These are phyloP conservation scores for Ateles fusciceps DNA, from an alignment of 2,797 vertebrate genomes.

Conservation along the genomic window DNA sequence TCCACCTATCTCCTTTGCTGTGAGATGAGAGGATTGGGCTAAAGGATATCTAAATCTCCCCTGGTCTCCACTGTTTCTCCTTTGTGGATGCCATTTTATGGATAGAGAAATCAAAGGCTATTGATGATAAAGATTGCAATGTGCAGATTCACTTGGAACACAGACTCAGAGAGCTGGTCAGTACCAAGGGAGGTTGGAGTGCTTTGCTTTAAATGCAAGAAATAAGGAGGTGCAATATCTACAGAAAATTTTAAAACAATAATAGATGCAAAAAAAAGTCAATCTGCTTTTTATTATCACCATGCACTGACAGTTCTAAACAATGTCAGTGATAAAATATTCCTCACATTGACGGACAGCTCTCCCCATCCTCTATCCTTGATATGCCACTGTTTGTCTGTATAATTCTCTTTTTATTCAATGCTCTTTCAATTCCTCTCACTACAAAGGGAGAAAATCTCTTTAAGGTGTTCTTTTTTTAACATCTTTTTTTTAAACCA, in stretches of 20 bases:
- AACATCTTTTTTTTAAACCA: neutral
- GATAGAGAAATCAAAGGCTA: neutral
- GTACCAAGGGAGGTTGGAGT: neutral
- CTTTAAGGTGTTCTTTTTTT: neutral
- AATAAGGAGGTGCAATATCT: neutral
- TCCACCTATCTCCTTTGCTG: neutral
- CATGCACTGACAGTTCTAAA: neutral
- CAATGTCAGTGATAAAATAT: neutral
- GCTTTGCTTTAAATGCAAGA: neutral
- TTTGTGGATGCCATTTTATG: neutral
- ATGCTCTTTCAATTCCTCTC: neutral
- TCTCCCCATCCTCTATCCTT: fast-evolving
- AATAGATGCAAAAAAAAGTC: neutral
- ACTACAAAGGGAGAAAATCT: neutral
- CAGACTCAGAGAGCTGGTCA: neutral
- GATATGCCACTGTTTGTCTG: neutral
- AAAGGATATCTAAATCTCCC: neutral
- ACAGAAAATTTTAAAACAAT: neutral
- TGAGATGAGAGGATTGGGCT: neutral
- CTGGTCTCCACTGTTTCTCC: neutral
- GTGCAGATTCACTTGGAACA: neutral
- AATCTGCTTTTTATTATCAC: neutral
- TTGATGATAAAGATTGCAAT: neutral
- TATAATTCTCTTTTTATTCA: neutral
- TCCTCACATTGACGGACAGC: neutral